Base-by-base conservation (phyloP, 1,140 invertebrate species). In the Drosophila athabasca region DNA sequence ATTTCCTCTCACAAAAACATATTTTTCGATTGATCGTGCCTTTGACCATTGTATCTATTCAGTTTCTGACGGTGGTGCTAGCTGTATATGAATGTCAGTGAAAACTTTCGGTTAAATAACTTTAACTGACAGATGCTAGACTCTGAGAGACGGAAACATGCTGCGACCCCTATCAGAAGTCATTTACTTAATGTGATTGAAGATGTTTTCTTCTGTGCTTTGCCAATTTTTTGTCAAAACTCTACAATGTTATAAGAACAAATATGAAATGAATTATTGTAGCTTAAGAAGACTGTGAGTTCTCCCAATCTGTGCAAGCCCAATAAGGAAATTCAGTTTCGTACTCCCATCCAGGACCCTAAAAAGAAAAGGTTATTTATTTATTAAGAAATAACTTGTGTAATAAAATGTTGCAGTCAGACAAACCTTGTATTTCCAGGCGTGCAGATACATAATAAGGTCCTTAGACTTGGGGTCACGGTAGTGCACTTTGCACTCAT, bases 361-460 rank as follows among this genome's bases (percentile, higher is more conserved):
- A 90, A 8, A 92, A 91, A 62, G 5, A 24, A 64, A 31, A 41
- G 70, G 4, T 22, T 11, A 54, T 2, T 19, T 22, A 39, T 3
- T 51, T 1, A 13, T 39, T 39, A 5, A 39, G 11, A 39, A 3
- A 11, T 3, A 2, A 8, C 9, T 19, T 7, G 2, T 22, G 4
- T 29, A 13, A 0, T 13, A 7, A n/a, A 29, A 19, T 11, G 2
- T 31, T 31, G 31, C 31, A 31, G 2, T 9, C 22, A 35, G 15
- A 39, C 22, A 35, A 19, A 39, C 96, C 93, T 95, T 95, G 91
- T 98, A 99, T 89, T 95, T 96, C 94, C 97, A 97, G 26, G 97
- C 97, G 92, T 99, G 98, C 22, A 99, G 93, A 92, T 98, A 99
- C 96, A 99, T 98, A 53, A 98, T 95, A 17, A 99, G 93, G 90